These are phyloP conservation scores for Trachymyrmex septentrionalis DNA, from an alignment of 1,140 invertebrate species.

Conservation along the genomic window DNA sequence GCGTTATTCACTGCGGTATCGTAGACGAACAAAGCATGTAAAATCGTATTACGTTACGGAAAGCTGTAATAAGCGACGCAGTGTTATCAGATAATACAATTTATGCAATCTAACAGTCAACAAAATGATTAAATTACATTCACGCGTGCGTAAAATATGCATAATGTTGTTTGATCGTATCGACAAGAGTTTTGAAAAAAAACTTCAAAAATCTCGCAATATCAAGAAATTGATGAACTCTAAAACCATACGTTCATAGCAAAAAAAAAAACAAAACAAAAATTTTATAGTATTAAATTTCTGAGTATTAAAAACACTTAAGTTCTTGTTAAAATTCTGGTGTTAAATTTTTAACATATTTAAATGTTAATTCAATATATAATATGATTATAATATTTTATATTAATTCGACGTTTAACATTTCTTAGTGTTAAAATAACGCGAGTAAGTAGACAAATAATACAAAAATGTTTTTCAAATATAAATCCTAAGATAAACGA, in stretches of 20 bases:
- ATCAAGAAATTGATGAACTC: neutral
- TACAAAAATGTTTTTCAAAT: too few species aligned
- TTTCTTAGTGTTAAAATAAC: too few species aligned
- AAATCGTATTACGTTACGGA: conserved; percentile 43
- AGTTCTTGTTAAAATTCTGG: too few species aligned
- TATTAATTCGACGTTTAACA: too few species aligned
- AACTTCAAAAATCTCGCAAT: neutral
- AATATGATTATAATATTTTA: too few species aligned
- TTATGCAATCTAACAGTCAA: conserved; percentile 40
- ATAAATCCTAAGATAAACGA: too few species aligned
- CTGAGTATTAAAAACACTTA: too few species aligned
- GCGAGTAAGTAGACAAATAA: too few species aligned
- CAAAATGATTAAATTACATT: conserved; percentile 46
- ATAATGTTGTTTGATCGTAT: neutral
- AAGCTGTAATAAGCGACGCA: conserved; percentile 43
- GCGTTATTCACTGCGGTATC: conserved; percentile 31
- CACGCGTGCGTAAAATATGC: neutral
- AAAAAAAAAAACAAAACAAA: too few species aligned
- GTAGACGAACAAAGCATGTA: conserved; percentile 35
- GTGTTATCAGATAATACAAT: conserved; percentile 45
- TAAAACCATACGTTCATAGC: neutral
- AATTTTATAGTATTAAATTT: too few species aligned
- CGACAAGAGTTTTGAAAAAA: neutral
- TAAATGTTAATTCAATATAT: too few species aligned
- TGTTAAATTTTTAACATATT: too few species aligned